Percentiles rank a stretch among this genome's conserved stretches.
phyloP scores from a whole-genome alignment of 2,888 invertebrate genomes.

The Caenorhabditis macrosperma region DNA sequence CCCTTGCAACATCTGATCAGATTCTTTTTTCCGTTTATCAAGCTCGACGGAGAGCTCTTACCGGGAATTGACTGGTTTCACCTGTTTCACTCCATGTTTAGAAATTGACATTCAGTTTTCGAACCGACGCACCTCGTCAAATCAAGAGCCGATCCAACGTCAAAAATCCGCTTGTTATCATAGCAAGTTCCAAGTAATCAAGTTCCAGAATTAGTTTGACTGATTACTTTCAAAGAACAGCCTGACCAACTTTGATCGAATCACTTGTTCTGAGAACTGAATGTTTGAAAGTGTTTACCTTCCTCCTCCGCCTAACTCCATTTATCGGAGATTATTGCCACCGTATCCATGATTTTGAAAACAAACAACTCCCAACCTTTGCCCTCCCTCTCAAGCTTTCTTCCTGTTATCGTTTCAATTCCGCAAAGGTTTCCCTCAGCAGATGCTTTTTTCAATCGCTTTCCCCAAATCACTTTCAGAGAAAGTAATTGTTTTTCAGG shows the following conservation, averaged over 20 bases:
- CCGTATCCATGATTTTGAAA: constrained; percentile 9
- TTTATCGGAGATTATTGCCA: constrained; percentile 1
- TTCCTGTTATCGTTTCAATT: not conserved
- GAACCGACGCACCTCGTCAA: not conserved
- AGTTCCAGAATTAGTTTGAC: constrained; percentile 21
- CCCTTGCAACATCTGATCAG: constrained; percentile 22
- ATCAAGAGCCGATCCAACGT: not conserved
- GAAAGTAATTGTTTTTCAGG: too few relatives aligned
- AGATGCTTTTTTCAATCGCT: constrained; percentile 1
- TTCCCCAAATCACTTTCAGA: not conserved
- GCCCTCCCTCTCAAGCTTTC: not conserved
- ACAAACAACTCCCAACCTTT: not conserved
- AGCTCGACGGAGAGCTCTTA: not conserved
- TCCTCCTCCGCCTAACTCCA: constrained; percentile 11
- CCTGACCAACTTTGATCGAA: not conserved
- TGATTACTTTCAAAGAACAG: constrained; percentile 18
- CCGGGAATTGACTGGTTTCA: not conserved
- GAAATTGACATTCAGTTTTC: constrained; percentile 13
- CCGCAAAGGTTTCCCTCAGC: not conserved
- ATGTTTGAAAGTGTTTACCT: constrained; percentile 5
- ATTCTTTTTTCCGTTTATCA: not conserved
- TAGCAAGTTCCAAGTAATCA: not conserved
- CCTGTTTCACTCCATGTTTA: not conserved
- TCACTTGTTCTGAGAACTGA: constrained; percentile 1
- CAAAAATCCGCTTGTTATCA: not conserved